Evolutionary conservation across 2,113 vertebrate genomes (phyloP).

Genomic region (Zapornia atra): DNA sequence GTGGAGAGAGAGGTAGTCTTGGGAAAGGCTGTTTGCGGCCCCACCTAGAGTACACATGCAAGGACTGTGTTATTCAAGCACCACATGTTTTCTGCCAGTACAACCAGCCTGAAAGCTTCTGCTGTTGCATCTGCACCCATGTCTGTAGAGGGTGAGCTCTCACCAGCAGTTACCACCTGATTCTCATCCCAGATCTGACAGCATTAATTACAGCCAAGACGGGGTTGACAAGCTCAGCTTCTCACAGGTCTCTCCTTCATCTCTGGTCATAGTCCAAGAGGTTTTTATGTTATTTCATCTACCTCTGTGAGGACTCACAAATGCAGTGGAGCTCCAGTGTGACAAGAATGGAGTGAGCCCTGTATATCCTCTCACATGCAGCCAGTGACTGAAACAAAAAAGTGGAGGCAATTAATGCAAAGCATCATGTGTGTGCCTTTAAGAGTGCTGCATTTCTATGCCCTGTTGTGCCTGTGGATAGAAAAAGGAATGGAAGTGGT

Average conservation of each 20-base stretch:
- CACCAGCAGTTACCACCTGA: background rate
- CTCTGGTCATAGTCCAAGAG: background rate
- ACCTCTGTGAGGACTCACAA: background rate
- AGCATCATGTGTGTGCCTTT: background rate
- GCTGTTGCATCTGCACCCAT: background rate
- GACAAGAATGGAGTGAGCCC: background rate
- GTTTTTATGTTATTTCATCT: background rate
- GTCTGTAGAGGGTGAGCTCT: rapidly evolving
- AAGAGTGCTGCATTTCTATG: background rate
- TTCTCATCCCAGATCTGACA: background rate
- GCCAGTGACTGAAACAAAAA: background rate
- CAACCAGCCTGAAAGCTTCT: background rate
- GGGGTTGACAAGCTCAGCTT: background rate
- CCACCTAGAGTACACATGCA: background rate
- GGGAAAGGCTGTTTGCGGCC: background rate
- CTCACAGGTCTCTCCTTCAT: background rate
- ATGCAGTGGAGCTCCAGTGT: background rate
- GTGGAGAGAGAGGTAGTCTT: background rate
- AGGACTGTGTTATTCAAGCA: background rate
- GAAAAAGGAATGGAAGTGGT: background rate
- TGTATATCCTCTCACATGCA: background rate
- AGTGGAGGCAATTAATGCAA: background rate
- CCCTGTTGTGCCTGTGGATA: background rate
- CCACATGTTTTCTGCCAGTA: background rate
- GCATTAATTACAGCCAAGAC: background rate